These are phyloP conservation scores for Leucosticte australis DNA, from an alignment of 2,113 vertebrate species.

Conservation along the genomic window DNA sequence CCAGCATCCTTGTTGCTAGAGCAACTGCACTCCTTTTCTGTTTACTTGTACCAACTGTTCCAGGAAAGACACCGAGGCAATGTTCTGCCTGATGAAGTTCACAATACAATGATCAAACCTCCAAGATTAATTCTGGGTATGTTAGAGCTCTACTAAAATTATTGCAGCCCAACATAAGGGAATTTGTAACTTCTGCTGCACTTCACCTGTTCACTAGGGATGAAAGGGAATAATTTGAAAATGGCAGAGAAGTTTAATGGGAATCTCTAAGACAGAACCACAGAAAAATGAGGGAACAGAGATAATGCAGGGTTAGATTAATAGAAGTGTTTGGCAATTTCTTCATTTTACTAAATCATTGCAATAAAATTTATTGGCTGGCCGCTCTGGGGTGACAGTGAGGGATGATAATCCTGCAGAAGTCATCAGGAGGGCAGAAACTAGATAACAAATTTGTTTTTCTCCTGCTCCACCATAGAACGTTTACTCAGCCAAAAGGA, in stretches of 20 bases:
- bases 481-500: neutral
- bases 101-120: neutral
- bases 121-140: neutral
- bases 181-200: neutral
- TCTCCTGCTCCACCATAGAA: neutral
- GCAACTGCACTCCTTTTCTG: constrained; percentile 31
- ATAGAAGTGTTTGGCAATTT: neutral
- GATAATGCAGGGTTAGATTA: neutral
- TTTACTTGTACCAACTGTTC: constrained; percentile 31
- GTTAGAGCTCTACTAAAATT: neutral
- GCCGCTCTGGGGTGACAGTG: neutral
- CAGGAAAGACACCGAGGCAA: neutral
- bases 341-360: neutral
- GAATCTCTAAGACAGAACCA: neutral
- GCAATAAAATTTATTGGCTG: neutral
- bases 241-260: neutral
- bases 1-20: constrained; percentile 30
- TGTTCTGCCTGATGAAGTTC: constrained; percentile 8
- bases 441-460: neutral
- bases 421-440: neutral
- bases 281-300: neutral
- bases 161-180: neutral
- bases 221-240: neutral
- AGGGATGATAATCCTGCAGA: neutral
- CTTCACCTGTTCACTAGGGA: neutral